Percentiles rank a stretch among this genome's conserved stretches.
phyloP scores from a whole-genome alignment of 2,113 vertebrate genomes.

The Mesembrinibis cayennensis region DNA sequence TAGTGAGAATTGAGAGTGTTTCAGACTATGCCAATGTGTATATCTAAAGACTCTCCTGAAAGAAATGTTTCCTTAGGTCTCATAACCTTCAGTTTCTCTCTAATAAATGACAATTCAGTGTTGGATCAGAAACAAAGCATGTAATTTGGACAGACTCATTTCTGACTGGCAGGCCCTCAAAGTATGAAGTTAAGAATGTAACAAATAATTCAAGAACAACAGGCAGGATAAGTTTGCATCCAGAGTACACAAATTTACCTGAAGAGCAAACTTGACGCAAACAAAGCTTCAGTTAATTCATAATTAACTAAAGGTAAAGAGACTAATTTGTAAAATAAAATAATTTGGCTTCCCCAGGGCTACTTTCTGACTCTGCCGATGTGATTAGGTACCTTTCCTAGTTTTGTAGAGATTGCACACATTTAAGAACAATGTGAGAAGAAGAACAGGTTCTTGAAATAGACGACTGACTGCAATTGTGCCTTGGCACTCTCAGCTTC shows the following conservation, averaged over 20 bases:
- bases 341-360: rapidly evolving
- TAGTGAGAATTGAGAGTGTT: not conserved
- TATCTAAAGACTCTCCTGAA: not conserved
- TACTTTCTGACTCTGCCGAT: not conserved
- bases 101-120: not conserved
- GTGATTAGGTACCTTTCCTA: not conserved
- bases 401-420: not conserved
- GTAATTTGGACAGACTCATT: not conserved
- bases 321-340: not conserved
- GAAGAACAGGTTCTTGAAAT: not conserved
- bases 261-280: not conserved
- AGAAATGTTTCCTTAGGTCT: not conserved
- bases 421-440: not conserved
- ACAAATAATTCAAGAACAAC: not conserved
- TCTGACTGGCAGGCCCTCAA: not conserved
- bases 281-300: not conserved
- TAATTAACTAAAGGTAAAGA: not conserved
- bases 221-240: not conserved
- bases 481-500: not conserved
- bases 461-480: not conserved
- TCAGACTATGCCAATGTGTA: not conserved
- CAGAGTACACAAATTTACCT: not conserved
- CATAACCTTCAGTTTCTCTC: not conserved
- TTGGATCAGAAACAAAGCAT: not conserved
- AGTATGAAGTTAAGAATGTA: not conserved